A percentile compares a stretch with the other conserved stretches of the same genome.
Conservation (phyloP, 2,888 invertebrate genomes). For the Acrobasis consociella region DNA sequence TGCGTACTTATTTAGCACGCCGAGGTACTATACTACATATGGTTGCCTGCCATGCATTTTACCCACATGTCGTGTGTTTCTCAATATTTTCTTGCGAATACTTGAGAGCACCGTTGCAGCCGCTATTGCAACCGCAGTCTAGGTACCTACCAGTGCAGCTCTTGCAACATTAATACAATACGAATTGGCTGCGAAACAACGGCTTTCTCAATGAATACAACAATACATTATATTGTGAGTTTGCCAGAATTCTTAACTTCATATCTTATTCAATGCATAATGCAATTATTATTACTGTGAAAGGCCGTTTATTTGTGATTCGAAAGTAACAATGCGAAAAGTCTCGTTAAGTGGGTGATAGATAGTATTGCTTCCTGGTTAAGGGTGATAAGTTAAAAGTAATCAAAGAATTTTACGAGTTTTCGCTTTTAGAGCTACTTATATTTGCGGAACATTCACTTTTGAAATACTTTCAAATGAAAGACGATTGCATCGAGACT, state of each 20-base stretch:
- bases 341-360: background rate
- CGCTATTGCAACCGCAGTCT: constrained; percentile 39
- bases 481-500: too few relatives aligned
- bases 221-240: constrained; percentile 45
- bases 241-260: constrained; percentile 37
- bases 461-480: background rate
- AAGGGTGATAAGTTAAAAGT: background rate
- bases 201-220: constrained; percentile 48
- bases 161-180: constrained; percentile 50
- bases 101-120: constrained; percentile 21
- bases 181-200: constrained; percentile 52
- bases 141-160: constrained; percentile 4
- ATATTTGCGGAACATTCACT: background rate
- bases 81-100: constrained; percentile 13
- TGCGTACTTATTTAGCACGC: background rate
- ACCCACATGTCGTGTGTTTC: constrained; percentile 16
- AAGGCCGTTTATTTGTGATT: background rate
- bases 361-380: background rate
- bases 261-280: constrained; percentile 6
- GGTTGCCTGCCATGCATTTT: constrained; percentile 3
- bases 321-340: background rate
- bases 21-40: background rate
- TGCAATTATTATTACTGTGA: background rate
- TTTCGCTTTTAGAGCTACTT: background rate
- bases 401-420: too few relatives aligned